Percentiles rank a stretch among this genome's conserved stretches.
Conservation (phyloP, 2,888 invertebrate genomes). For the Ormyrus nitidulus region DNA sequence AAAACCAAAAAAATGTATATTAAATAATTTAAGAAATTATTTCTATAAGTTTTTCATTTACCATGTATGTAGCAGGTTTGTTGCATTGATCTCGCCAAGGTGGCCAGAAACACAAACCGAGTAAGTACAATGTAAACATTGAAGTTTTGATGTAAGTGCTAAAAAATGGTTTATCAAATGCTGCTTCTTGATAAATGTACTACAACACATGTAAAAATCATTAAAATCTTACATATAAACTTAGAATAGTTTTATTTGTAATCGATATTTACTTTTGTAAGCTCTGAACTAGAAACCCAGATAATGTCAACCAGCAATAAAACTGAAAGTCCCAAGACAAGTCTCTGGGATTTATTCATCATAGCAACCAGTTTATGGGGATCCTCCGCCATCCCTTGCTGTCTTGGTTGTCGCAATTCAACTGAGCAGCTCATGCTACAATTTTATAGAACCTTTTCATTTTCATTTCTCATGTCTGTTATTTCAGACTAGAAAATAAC, state of each 20-base stretch:
- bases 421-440: slow-evolving; percentile 72
- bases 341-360: slow-evolving; percentile 83
- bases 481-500: slow-evolving; percentile 42
- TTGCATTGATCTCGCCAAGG: slow-evolving; percentile 89
- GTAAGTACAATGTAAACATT: slow-evolving; percentile 93
- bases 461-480: slow-evolving; percentile 55
- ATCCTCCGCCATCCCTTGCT: slow-evolving; percentile 73
- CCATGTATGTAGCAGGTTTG: slow-evolving; percentile 84
- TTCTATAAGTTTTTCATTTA: slow-evolving; percentile 67
- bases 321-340: slow-evolving; percentile 90
- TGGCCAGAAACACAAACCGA: slow-evolving; percentile 91
- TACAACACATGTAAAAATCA: slow-evolving; percentile 72
- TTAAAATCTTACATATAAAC: slow-evolving; percentile 28
- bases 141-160: slow-evolving; percentile 96
- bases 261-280: slow-evolving; percentile 86
- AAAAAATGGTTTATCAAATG: slow-evolving; percentile 95
- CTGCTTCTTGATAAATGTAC: slow-evolving; percentile 90
- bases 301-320: slow-evolving; percentile 94
- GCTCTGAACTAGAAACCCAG: slow-evolving; percentile 96
- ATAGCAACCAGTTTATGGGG: slow-evolving; percentile 74
- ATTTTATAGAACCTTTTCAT: slow-evolving; percentile 56
- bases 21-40: slow-evolving; percentile 1
- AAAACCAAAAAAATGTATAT: slow-evolving; percentile 45
- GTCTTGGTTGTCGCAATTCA: slow-evolving; percentile 71
- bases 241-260: background rate